Base-by-base conservation (phyloP, 1,140 invertebrate genomes). In the Eueides isabella region DNA sequence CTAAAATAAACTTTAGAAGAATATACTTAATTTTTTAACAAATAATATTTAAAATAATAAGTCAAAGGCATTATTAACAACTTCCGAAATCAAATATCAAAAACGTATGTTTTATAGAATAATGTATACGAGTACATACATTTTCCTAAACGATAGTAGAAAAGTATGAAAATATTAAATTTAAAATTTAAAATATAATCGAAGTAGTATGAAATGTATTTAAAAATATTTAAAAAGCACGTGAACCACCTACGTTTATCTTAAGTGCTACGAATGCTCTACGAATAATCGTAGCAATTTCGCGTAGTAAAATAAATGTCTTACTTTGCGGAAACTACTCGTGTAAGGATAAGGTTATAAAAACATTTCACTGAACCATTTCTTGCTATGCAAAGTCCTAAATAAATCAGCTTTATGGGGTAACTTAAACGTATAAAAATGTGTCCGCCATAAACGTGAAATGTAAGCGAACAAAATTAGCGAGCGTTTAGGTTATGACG, bases 381-480 rank as follows among this genome's bases (percentile, higher is more conserved):
- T 72, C 75, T 68, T 70, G 67, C 72, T 74, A 75, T 75, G 73
- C 74, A 77, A 77, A 78, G 71, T 76, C 67, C 33, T 76, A 79
- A 78, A 80, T 83, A 83, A 85, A 85, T 83, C 82, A 86, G 72
- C 78, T 84, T 83, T 85, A 82, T 55, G 48, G 48, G 48, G 48
- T 55, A 55, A 55, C 80, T 77, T 79, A 72, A 75, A 81, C 77
- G 84, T 82, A 84, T 79, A 86, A 85, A 86, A 88, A 85, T 85
- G 80, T 83, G 63, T 66, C 80, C 80, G 83, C 78, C 76, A 82
- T 85, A 81, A 87, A 83, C 38, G 76, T 85, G 83, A 87, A 85
- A 83, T 81, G 87, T 84, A 67, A 71, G 41, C 72, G 73, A 73
- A 69, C 76, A 75, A 87, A 89, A 89, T 86, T 87, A 87, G 83